These are phyloP conservation scores for Psophia crepitans DNA, from an alignment of 2,113 vertebrate species.

Conservation along the genomic window DNA sequence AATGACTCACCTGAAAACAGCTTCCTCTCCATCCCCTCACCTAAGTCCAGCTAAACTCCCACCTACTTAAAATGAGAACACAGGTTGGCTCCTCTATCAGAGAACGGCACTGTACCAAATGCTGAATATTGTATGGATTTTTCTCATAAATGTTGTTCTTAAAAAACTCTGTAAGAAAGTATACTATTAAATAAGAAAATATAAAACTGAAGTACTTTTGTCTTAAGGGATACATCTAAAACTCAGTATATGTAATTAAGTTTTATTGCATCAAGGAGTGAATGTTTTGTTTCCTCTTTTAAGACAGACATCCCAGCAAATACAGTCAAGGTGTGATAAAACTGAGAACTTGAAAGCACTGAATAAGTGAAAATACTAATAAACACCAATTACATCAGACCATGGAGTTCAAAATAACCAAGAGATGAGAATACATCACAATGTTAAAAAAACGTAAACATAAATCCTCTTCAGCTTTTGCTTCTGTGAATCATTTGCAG, in stretches of 20 bases:
- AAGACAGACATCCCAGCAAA: neutral
- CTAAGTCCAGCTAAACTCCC: neutral
- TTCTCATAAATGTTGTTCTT: neutral
- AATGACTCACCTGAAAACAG: neutral
- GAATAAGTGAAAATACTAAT: neutral
- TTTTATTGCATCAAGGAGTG: neutral
- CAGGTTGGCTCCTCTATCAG: neutral
- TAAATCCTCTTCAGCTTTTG: neutral
- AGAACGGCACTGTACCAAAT: neutral
- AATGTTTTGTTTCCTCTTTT: neutral
- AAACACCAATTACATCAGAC: neutral
- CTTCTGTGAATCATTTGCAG: neutral
- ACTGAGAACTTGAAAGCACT: neutral
- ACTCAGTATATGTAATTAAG: neutral
- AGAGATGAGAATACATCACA: neutral
- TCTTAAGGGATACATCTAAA: neutral
- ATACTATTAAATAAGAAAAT: neutral
- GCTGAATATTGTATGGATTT: neutral
- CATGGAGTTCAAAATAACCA: neutral
- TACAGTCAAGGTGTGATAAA: neutral
- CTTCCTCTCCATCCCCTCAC: neutral
- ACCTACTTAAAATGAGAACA: neutral
- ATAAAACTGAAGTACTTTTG: neutral
- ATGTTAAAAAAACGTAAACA: neutral
- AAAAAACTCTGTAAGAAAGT: neutral